phyloP scores from a whole-genome alignment of 1,140 invertebrate species.

The Teleogryllus occipitalis region DNA sequence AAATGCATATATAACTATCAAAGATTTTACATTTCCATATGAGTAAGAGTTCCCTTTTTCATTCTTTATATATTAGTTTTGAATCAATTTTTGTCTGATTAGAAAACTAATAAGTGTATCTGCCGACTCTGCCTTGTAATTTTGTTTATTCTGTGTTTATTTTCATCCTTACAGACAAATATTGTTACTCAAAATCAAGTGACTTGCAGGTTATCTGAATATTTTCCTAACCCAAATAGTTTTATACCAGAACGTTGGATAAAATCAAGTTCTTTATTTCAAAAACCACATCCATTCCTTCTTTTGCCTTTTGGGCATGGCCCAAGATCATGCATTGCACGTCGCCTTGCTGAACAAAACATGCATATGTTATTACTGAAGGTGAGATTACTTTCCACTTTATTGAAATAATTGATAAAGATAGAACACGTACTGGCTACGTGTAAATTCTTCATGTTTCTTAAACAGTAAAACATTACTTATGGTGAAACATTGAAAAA shows the following conservation, averaged over 20 bases:
- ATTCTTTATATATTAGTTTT: not conserved
- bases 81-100: too few relatives aligned
- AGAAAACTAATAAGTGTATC: too few relatives aligned
- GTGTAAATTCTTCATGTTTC: not conserved
- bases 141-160: too few relatives aligned
- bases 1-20: not conserved
- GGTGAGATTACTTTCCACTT: slow-evolving; percentile 37
- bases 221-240: slow-evolving; percentile 55
- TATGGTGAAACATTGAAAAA: not conserved
- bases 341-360: slow-evolving; percentile 81
- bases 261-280: slow-evolving; percentile 38
- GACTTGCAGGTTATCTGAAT: slow-evolving; percentile 55
- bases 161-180: slow-evolving; percentile 56
- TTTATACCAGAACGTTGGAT: slow-evolving; percentile 76
- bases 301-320: slow-evolving; percentile 85
- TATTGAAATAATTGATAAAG: not conserved
- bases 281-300: slow-evolving; percentile 62
- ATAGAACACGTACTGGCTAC: not conserved
- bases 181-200: slow-evolving; percentile 84
- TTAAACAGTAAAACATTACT: not conserved
- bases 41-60: not conserved
- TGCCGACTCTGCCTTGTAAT: too few relatives aligned
- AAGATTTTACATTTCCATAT: not conserved
- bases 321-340: slow-evolving; percentile 74
- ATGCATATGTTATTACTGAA: slow-evolving; percentile 67